These are phyloP conservation scores for Doryteuthis pealeii DNA, from an alignment of 1,140 invertebrate genomes.

Conservation along the genomic window DNA sequence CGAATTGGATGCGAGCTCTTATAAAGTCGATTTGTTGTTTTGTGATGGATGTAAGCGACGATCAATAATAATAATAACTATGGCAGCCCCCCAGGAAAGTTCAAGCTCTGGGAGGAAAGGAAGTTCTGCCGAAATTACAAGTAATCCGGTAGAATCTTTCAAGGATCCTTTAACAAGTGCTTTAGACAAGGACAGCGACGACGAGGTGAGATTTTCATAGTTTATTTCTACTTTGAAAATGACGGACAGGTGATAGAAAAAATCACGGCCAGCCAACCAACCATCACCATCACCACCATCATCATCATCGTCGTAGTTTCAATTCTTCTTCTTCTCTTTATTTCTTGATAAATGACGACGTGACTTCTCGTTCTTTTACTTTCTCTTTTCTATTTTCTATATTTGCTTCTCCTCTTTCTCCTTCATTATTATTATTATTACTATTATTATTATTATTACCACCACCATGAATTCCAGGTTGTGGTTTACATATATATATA, in stretches of 20 bases:
- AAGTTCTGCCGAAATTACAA: slow-evolving; percentile 9
- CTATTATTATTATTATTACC: too few species aligned
- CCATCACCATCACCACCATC: too few species aligned
- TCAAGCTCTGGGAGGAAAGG: slow-evolving; percentile 19
- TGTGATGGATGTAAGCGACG: slow-evolving; percentile 8
- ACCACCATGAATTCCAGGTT: too few species aligned
- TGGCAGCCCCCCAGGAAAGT: slow-evolving; percentile 11
- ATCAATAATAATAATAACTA: slow-evolving; percentile 9
- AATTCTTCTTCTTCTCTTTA: too few species aligned
- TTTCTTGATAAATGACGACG: too few species aligned
- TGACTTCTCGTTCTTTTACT: too few species aligned
- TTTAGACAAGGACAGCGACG: slow-evolving; percentile 47
- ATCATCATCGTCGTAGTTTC: too few species aligned
- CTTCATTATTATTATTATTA: too few species aligned
- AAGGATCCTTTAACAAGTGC: slow-evolving; percentile 50
- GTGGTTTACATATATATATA: too few species aligned
- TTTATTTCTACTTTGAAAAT: not conserved
- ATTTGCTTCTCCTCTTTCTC: too few species aligned
- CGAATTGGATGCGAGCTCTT: slow-evolving; percentile 17
- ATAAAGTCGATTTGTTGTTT: slow-evolving; percentile 18
- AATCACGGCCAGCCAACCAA: too few species aligned
- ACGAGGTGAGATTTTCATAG: slow-evolving; percentile 38
- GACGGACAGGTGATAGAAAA: not conserved
- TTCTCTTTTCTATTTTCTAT: too few species aligned
- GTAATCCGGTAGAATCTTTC: slow-evolving; percentile 35